Evolutionary conservation across 1,140 invertebrate species (phyloP), one percentile per base, ranked within the genome.

Genomic region (Drosophila bocqueti): DNA sequence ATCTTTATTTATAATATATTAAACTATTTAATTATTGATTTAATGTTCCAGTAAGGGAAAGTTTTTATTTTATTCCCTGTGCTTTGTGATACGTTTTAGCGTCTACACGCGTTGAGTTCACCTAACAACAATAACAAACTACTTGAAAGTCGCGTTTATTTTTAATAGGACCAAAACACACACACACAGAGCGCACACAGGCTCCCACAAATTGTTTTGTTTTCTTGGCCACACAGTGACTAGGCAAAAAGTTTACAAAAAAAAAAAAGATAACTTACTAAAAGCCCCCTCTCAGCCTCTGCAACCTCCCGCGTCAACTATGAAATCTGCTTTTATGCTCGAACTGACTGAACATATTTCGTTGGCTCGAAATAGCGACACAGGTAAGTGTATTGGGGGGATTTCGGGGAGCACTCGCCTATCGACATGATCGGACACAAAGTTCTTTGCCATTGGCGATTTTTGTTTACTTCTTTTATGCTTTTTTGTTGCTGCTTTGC

Each of bases 61-160:
- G 11, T 49, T 40, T n/a, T 10, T 26, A 40, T 50, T 36, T 18
- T 31, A 31, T 34, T 50, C 36, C 36, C 31, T 52, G 61, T 36
- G 40, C 46, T 29, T 55, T 50, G 34, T 43, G 21, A 40, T 45
- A 24, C 50, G 29, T 57, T 74, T 74, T 54, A 24, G 15, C 40
- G 55, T 38, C 13, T 54, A 43, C 49, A 42, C 11, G 42, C 55
- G 40, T 67, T 66, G 18, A 49, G 67, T 29, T 67, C 29, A 61
- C 74, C 63, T 63, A 65, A 76, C 59, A 61, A 50, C 52, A 82
- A 80, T 82, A 83, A 87, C 72, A 87, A 87, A 77, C 55, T 80
- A 77, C 83, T 87, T 83, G 76, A 87, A 55, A 66, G 46, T 54
- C 61, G 67, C 49, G 71, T 61, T 60, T 85, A 81, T 81, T 85